A percentile compares a stretch with the other conserved stretches of the same genome.
Evolutionary conservation across 2,888 invertebrate species (phyloP).

Genomic region (Papilio gigon): DNA sequence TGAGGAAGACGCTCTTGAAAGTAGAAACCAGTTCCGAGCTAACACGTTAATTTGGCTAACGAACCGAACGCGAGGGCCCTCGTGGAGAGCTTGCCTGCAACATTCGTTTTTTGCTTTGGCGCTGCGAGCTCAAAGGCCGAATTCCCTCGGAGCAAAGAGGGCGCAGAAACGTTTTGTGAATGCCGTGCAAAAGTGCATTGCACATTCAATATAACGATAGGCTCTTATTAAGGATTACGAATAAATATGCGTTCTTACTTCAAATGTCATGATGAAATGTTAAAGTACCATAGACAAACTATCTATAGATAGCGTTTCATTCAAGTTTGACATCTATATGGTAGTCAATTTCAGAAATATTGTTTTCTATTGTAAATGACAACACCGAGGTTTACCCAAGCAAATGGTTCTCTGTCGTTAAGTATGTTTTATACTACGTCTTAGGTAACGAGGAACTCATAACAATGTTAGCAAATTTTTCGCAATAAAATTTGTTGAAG

Average conservation of each 20-base stretch:
- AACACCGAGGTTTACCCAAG: no score
- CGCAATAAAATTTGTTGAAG: background rate
- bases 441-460: constrained; percentile 6
- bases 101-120: constrained; percentile 64
- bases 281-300: no score
- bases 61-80: constrained; percentile 69
- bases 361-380: no score
- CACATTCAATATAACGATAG: constrained; percentile 25
- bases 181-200: constrained; percentile 40
- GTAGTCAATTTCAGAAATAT: no score
- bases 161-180: constrained; percentile 41
- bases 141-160: constrained; percentile 34
- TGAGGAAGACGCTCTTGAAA: constrained; percentile 45
- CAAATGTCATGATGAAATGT: background rate
- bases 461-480: background rate
- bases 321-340: no score
- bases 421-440: background rate
- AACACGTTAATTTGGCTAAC: constrained; percentile 77
- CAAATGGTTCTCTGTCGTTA: no score
- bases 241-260: background rate
- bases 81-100: constrained; percentile 54
- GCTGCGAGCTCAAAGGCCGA: constrained; percentile 56
- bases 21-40: constrained; percentile 51
- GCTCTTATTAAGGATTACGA: constrained; percentile 4
- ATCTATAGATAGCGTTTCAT: no score